phyloP scores from a whole-genome alignment of 2,888 invertebrate genomes.

The Dendrolimus houi region DNA sequence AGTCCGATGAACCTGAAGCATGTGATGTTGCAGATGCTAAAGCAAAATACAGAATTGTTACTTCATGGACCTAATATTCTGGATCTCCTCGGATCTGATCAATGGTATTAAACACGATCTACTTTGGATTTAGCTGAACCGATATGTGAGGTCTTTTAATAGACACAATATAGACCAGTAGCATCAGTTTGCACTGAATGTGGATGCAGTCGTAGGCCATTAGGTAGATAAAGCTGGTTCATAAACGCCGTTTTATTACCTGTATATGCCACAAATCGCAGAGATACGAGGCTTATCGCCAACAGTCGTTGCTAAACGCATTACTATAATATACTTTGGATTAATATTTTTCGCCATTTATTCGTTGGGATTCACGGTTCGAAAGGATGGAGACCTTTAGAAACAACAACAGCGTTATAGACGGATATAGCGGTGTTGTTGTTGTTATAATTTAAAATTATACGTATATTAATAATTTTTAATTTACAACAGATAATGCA shows the following conservation, averaged over 20 bases:
- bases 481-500: too few relatives aligned
- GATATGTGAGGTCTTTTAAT: background rate
- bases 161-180: background rate
- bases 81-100: too few relatives aligned
- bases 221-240: background rate
- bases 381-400: background rate
- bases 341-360: conserved; percentile 20
- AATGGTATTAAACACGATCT: too few relatives aligned
- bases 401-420: too few relatives aligned
- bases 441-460: too few relatives aligned
- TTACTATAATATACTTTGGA: conserved; percentile 27
- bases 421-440: too few relatives aligned
- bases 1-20: too few relatives aligned
- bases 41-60: too few relatives aligned
- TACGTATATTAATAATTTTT: too few relatives aligned
- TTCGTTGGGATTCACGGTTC: conserved; percentile 1
- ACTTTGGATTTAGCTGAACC: background rate
- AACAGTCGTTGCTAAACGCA: conserved; percentile 21
- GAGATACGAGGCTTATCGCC: background rate
- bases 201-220: background rate
- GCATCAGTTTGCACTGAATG: background rate
- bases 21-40: too few relatives aligned
- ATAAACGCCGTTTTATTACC: background rate
- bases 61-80: too few relatives aligned
- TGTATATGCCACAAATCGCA: background rate